These are phyloP conservation scores for Anguilla rostrata DNA, from an alignment of 2,113 vertebrate genomes.

Conservation along the genomic window DNA sequence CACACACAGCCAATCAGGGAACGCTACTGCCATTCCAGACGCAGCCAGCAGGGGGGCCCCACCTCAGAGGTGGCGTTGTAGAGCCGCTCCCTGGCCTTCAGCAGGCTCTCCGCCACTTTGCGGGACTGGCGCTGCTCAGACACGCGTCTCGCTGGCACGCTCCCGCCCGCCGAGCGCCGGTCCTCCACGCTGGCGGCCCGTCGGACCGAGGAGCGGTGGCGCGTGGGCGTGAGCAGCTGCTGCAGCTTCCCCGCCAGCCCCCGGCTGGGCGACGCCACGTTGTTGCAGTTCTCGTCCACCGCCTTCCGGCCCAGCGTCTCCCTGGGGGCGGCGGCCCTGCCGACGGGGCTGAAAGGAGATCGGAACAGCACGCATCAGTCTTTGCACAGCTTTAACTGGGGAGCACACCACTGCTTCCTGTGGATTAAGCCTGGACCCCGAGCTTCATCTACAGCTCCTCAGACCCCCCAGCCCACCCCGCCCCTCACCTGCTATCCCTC, in stretches of 20 bases:
- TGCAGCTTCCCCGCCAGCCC: slow-evolving; percentile 82
- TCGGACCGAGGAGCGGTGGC: slow-evolving; percentile 58
- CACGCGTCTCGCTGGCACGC: slow-evolving; percentile 38
- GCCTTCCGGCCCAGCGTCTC: slow-evolving; percentile 41
- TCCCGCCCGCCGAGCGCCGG: slow-evolving; percentile 45
- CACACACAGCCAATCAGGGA: background rate
- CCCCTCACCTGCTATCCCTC: slow-evolving; percentile 60
- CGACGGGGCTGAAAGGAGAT: background rate
- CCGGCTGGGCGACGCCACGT: slow-evolving; percentile 60
- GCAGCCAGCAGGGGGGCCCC: background rate
- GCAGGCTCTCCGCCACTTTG: slow-evolving; percentile 71
- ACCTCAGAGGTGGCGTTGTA: slow-evolving; percentile 87
- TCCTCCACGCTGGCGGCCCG: slow-evolving; percentile 60
- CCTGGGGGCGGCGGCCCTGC: slow-evolving; percentile 39
- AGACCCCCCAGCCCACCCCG: slow-evolving; percentile 23
- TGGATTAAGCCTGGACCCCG: background rate
- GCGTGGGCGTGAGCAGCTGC: slow-evolving; percentile 83
- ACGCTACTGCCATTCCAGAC: background rate
- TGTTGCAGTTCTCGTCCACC: slow-evolving; percentile 70
- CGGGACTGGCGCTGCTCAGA: slow-evolving; percentile 68
- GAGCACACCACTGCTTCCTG: background rate
- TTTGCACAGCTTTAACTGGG: background rate
- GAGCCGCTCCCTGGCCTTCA: slow-evolving; percentile 78
- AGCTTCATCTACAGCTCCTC: background rate
- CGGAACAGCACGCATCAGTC: too few relatives aligned